These are phyloP conservation scores for Saccopteryx bilineata DNA, from an alignment of 2,113 vertebrate species.

Conservation along the genomic window DNA sequence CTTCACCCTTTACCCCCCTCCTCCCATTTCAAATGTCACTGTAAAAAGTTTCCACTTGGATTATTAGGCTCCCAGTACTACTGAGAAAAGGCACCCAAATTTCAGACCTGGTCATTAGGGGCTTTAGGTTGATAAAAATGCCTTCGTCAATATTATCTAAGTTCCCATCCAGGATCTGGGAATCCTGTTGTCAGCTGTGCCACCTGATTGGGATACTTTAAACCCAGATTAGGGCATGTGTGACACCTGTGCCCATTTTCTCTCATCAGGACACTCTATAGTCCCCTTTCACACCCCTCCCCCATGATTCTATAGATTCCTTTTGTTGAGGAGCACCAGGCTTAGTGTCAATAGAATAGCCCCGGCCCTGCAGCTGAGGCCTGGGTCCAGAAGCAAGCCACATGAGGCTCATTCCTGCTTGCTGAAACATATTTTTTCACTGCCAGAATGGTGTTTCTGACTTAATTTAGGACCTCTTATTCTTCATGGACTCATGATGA, in stretches of 20 bases:
- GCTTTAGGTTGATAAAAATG: not conserved
- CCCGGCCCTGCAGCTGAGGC: not conserved
- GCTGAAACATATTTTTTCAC: not conserved
- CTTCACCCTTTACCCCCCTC: fast-evolving
- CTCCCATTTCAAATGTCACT: not conserved
- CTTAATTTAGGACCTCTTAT: not conserved
- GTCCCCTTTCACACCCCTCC: not conserved
- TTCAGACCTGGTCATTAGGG: not conserved
- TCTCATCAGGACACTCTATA: not conserved
- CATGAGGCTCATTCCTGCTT: not conserved
- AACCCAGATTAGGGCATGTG: not conserved
- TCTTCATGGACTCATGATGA: slow-evolving; percentile 1
- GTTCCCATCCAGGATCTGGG: not conserved
- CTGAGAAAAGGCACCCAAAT: not conserved
- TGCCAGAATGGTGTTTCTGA: not conserved
- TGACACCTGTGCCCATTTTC: not conserved
- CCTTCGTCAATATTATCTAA: not conserved
- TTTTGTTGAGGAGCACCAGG: not conserved
- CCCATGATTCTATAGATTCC: fast-evolving
- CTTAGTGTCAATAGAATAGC: not conserved
- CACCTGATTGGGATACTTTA: not conserved
- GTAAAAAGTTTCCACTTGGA: not conserved
- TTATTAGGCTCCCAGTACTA: not conserved
- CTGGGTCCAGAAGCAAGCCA: not conserved
- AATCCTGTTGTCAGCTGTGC: not conserved